Evolutionary conservation across 53 echinoderm and acorn worm genomes (phyloP).

Genomic region (Henricia sp.): DNA sequence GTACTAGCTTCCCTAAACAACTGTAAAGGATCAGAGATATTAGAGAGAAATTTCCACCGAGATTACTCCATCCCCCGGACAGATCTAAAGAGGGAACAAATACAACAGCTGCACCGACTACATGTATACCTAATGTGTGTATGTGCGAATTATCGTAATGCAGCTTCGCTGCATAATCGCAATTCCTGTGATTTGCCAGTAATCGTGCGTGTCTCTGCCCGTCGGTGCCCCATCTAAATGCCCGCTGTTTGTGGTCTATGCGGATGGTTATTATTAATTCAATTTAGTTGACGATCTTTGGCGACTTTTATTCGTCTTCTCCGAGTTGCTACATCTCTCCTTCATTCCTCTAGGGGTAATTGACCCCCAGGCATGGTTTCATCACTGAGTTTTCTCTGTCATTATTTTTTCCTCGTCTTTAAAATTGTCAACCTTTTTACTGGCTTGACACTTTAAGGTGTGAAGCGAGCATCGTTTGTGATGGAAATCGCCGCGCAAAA

Average conservation of each 20-base stretch:
- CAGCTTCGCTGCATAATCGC: conserved; percentile 25
- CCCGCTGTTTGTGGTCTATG: not conserved
- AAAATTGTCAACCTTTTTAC: no score
- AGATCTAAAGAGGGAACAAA: no score
- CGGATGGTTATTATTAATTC: conserved; percentile 53
- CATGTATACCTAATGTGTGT: no score
- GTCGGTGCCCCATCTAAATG: not conserved
- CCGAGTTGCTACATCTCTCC: not conserved
- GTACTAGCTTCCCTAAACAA: no score
- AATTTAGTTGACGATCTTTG: conserved; percentile 33
- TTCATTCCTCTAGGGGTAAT: conserved; percentile 35
- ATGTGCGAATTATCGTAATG: no score
- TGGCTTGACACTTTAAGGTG: not conserved
- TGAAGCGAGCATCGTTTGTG: not conserved
- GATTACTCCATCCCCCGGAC: no score
- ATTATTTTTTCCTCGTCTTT: not conserved
- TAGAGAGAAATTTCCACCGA: no score
- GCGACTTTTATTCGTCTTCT: conserved; percentile 21
- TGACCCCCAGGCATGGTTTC: conserved; percentile 19
- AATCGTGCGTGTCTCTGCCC: conserved; percentile 45
- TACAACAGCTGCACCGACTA: no score
- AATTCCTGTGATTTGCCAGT: conserved; percentile 39
- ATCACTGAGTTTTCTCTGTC: not conserved
- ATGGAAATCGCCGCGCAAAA: not conserved
- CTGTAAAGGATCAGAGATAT: no score